Base-by-base conservation (phyloP, 2,888 invertebrate genomes). In the Taenaris catops region DNA sequence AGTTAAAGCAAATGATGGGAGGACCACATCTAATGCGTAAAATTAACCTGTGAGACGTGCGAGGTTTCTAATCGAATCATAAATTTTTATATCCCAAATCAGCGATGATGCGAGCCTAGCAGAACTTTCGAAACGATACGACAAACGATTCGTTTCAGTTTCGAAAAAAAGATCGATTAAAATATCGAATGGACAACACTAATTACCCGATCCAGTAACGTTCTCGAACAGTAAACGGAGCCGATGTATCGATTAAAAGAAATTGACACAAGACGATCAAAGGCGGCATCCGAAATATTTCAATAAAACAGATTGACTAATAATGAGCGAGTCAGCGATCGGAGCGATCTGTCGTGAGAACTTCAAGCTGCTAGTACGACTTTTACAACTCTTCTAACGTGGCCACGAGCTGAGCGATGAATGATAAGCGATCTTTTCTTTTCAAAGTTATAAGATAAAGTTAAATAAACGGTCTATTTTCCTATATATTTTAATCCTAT, bases 291-390 rank as follows among this genome's bases (percentile, higher is more conserved):
- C 46, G 61, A 53, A 44, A 48, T 51, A 59, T 66, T 74, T 66
- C 74, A 79, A 81, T 83, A 83, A 80, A 78, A 75, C 67, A 65
- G 74, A 83, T 81, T 75, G 74, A 73, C 78, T 75, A 79, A 81
- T 83, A 83, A 84, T 73, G 79, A 81, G 78, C 72, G 59, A 63
- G 62, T 69, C 64, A 59, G 66, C 68, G 63, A 70, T 72, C 68
- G 65, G 58, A 48, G 53, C 64, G 70, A 80, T 76, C 73, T 83
- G 83, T 83, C 80, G 83, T 83, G 83, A 84, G 84, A 84, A 84
- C 71, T 71, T 53, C 55, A 48, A 51, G 64, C 66, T 68, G 71
- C 72, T 78, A 74, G 64, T 61, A 62, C 63, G 59, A 76, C 65
- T 79, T 80, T 80, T 81, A 84, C 79, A 78, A 75, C 76, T 66